Base-by-base conservation (phyloP, 2,888 invertebrate species). In the Trachelus troglodyta region DNA sequence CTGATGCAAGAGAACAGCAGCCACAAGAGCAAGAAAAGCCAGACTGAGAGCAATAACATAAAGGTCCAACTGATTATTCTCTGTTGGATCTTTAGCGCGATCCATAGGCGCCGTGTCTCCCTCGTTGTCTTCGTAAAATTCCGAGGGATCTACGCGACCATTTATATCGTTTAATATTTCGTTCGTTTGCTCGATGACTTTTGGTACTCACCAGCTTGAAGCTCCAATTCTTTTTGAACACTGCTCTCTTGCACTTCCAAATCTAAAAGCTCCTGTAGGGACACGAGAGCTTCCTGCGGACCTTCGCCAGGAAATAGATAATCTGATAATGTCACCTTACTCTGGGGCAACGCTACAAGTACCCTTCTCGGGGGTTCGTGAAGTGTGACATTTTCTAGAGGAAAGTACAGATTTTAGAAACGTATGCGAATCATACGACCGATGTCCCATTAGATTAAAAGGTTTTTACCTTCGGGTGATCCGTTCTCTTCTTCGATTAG, bases 261-360 rank as follows among this genome's bases (percentile, higher is more conserved):
- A 89, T 97, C 97, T 23, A 98, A 92, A 77, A 98, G 93, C 89
- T 98, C 98, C 85, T 96, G 94, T 11, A 97, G 94, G 1, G 97
- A 96, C 69, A 95, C 93, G 71, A 96, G 93, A 0, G 96, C 96
- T 86, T 98, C 97, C 12, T 95, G 95, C 0, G 96, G 94, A 0
- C 96, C 96, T 92, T 98, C 98, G 0, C 98, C 98, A 34, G 97
- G 97, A 89, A 98, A 98, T 77, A 98, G 92, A 90, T 98, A 98
- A 91, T 98, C 98, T 76, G 97, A 97, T 68, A 98, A 94, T 81
- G 95, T 95, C 73, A 97, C 93, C 80, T 92, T 92, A 40, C 92
- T 93, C 34, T 93, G 91, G 3, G 95, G 94, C 6, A 97, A 92
- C n/a, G 94, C 94, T 31, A 97, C 96, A 79, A 97, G 93, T 1